A percentile compares a stretch with the other conserved stretches of the same genome.
phyloP scores from a whole-genome alignment of 2,888 invertebrate genomes.

The Eutolmus rufibarbis region DNA sequence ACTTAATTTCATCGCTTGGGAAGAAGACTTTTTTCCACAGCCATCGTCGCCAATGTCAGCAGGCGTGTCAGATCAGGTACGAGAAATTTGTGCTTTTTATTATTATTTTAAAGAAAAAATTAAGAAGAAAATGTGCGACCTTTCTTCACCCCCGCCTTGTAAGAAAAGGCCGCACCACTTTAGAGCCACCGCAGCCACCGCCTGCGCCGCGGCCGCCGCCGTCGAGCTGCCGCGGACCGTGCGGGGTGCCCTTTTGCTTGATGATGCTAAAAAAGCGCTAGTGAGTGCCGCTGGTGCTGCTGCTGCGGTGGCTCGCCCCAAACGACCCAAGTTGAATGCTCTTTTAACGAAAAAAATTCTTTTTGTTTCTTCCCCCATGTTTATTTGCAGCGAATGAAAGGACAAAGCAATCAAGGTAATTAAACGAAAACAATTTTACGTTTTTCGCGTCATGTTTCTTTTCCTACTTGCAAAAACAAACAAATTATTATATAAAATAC shows the following conservation, averaged over 20 bases:
- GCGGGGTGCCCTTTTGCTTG: neutral
- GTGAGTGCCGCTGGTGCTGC: neutral
- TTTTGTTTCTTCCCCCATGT: slow-evolving; percentile 53
- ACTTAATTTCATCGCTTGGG: slow-evolving; percentile 42
- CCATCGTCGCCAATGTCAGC: slow-evolving; percentile 79
- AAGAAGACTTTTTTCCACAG: slow-evolving; percentile 43
- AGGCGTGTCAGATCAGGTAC: slow-evolving; percentile 91
- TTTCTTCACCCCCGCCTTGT: slow-evolving; percentile 35
- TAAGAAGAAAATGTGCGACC: slow-evolving; percentile 20
- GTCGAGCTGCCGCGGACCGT: neutral
- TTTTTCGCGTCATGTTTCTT: neutral
- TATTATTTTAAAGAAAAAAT: neutral
- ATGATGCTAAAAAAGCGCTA: no score
- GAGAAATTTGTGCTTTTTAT: neutral
- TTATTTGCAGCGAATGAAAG: slow-evolving; percentile 80
- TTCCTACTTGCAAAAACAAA: neutral
- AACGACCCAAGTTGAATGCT: neutral
- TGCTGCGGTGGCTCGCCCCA: neutral
- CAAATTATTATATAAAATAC: neutral
- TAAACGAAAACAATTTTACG: neutral
- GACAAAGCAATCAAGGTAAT: slow-evolving; percentile 84
- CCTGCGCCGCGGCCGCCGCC: neutral
- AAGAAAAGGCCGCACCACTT: neutral
- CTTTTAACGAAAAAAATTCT: neutral
- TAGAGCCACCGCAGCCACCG: neutral